These are phyloP conservation scores for Sebastes umbrosus DNA, from an alignment of 2,797 vertebrate genomes.

Conservation along the genomic window DNA sequence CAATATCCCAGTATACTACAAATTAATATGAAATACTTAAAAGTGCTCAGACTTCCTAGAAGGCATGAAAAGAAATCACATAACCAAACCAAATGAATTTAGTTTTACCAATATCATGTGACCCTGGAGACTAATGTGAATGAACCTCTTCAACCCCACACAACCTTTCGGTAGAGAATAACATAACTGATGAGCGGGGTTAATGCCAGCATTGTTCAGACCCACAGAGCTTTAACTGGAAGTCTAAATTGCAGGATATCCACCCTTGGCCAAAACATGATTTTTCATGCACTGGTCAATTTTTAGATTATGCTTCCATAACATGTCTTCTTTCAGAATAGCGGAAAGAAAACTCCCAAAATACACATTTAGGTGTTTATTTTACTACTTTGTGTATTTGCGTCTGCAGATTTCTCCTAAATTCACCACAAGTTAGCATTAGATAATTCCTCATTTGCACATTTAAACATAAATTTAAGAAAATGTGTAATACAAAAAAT, in stretches of 20 bases:
- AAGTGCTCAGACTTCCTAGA: background rate
- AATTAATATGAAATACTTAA: background rate
- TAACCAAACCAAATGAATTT: background rate
- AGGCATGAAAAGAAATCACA: background rate
- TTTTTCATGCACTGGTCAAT: background rate
- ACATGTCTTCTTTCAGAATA: background rate
- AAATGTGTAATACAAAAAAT: no score
- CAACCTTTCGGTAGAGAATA: background rate
- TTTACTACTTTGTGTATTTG: background rate
- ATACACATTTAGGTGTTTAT: background rate
- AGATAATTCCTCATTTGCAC: no score
- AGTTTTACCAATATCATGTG: slow-evolving; percentile 5
- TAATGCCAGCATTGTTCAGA: background rate
- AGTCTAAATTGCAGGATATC: background rate
- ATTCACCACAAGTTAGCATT: background rate
- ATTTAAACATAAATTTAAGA: no score
- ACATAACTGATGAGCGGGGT: background rate
- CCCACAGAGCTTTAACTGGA: background rate
- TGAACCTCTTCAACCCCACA: background rate
- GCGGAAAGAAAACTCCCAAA: background rate
- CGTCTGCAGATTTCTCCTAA: background rate
- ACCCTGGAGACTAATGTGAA: background rate
- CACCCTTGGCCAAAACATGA: background rate
- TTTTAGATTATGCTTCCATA: background rate
- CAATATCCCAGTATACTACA: background rate